Evolutionary conservation across 1,140 invertebrate genomes (phyloP), one percentile per base, ranked within the genome.

Genomic region (Dinoponera quadriceps): DNA sequence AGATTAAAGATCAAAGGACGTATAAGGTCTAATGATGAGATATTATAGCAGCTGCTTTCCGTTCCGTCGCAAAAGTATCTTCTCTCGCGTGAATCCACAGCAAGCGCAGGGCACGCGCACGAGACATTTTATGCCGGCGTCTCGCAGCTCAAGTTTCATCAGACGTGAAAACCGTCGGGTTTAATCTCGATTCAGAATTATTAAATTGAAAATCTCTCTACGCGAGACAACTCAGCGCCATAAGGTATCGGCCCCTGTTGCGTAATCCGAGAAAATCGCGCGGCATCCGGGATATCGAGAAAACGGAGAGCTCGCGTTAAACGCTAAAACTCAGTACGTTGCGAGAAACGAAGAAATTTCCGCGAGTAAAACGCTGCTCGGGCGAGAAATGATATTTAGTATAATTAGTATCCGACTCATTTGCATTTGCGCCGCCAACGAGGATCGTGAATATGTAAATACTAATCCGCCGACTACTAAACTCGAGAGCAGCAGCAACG

Each of bases 1-100:
- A 68, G 22, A 78, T 55, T 44, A 68, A 78, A 78, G 18, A 78
- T 78, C 29, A 78, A 78, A 68, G 38, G 63, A 55, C 18, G 14
- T 20, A 25, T 38, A 78, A 27, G 22, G 22, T 68, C 49, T 54
- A 13, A 78, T 20, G 48, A 69, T 27, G 18, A 68, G 63, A 68
- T 57, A n/a, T 68, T 55, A 55, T 1, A 20, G 14, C 22, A 3
- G 1, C 22, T 0, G 16, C 20, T 29, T 51, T 33, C 29, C 29
- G 22, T 44, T 68, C 4, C 3, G 33, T 49, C 44, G 2, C 16
- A 5, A 51, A 63, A 55, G 33, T 51, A 68, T n/a, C 18, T 69
- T 57, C 68, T 44, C 29, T 16, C 4, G 4, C 22, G 48, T 18
- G 49, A 22, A 54, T 18, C 22, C 3, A 13, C 20, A 29, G 38